Evolutionary conservation across 1,140 invertebrate genomes (phyloP).

Genomic region (Drosophila arizonae): DNA sequence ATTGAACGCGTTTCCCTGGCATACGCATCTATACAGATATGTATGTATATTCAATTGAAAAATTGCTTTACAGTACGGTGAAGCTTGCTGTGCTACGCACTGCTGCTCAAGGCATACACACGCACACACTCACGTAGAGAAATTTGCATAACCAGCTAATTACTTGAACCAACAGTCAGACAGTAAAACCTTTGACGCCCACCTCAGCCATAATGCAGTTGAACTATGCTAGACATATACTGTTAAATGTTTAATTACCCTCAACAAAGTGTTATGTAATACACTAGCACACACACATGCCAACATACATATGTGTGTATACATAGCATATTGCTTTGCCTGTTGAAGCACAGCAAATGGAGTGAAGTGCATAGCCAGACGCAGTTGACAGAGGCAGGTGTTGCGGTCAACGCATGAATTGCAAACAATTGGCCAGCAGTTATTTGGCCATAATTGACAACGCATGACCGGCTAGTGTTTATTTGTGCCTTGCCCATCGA

Average conservation of each 20-base stretch:
- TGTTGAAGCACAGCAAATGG: slow-evolving; percentile 16
- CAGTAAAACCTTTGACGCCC: slow-evolving; percentile 14
- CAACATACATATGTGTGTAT: neutral
- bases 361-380: slow-evolving; percentile 11
- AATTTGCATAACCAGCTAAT: slow-evolving; percentile 27
- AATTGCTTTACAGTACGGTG: neutral
- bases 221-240: slow-evolving; percentile 2
- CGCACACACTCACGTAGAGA: neutral
- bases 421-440: slow-evolving; percentile 54
- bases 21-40: neutral
- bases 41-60: neutral
- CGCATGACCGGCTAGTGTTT: slow-evolving; percentile 27
- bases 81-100: slow-evolving; percentile 3
- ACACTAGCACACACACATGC: neutral
- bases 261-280: slow-evolving; percentile 19
- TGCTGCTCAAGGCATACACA: neutral
- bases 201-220: slow-evolving; percentile 3
- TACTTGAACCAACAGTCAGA: neutral
- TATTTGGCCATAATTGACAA: slow-evolving; percentile 46
- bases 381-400: slow-evolving; percentile 1
- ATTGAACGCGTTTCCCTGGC: slow-evolving; percentile 34
- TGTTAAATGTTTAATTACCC: slow-evolving; percentile 31
- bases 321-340: slow-evolving; percentile 16
- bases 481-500: slow-evolving; percentile 9
- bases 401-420: slow-evolving; percentile 60